Conservation (phyloP, 2,888 invertebrate genomes). For the Parthenolecanium corni region DNA sequence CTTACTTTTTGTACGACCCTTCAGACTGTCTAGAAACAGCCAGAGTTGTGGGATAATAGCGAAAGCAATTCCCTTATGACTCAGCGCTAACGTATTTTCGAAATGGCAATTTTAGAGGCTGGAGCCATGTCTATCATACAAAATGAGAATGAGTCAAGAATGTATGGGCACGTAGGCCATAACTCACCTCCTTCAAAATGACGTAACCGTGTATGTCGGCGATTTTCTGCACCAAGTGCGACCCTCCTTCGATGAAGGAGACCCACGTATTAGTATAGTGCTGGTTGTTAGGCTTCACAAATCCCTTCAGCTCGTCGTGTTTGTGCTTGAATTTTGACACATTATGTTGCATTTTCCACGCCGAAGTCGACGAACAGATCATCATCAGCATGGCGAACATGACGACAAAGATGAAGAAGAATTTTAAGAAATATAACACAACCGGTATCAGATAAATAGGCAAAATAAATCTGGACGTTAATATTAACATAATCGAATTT, state of each 20-base stretch:
- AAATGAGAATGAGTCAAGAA: no score
- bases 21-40: no score
- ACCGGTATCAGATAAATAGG: slow-evolving; percentile 19
- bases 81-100: no score
- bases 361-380: slow-evolving; percentile 17
- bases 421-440: slow-evolving; percentile 15
- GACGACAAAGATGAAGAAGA: slow-evolving; percentile 16
- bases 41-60: no score
- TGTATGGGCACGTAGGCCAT: neutral
- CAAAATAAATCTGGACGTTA: slow-evolving; percentile 15
- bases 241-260: slow-evolving; percentile 46
- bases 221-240: slow-evolving; percentile 42
- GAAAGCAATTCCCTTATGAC: no score
- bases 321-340: neutral
- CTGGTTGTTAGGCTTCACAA: neutral
- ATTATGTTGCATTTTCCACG: slow-evolving; percentile 8
- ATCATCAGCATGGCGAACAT: slow-evolving; percentile 13
- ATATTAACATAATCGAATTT: slow-evolving; percentile 9
- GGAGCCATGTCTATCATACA: no score
- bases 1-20: no score
- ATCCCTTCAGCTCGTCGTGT: slow-evolving; percentile 6
- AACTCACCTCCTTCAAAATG: slow-evolving; percentile 45
- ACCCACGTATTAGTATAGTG: slow-evolving; percentile 42
- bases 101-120: no score
- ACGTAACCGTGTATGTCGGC: slow-evolving; percentile 48